Base-by-base conservation (phyloP, 2,888 invertebrate species). In the Lacanobia wlatinum region DNA sequence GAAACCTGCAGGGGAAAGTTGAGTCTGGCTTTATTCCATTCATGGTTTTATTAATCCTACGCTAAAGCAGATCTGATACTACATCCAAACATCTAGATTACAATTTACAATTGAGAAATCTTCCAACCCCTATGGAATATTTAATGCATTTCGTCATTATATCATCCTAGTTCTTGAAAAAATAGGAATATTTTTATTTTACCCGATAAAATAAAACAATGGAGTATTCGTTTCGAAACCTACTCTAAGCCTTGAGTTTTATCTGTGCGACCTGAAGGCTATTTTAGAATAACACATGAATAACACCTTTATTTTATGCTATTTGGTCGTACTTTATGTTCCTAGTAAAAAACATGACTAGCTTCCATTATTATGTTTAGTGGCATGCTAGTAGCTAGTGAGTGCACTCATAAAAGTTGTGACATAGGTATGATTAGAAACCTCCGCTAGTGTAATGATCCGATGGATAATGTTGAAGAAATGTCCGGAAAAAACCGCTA, bases 191-290 rank as follows among this genome's bases (percentile, higher is more conserved):
- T 5, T 21, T 18, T 10, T 52, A 4, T 50, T 59, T 34, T n/a
- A 60, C 9, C 14, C n/a, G 56, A 48, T 78, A 66, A 62, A 66
- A 66, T 65, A 66, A 55, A 78, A 48, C 46, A 62, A 63, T 43
- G 34, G 50, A 43, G 43, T 21, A 23, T 62, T 58, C 23, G 18
- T 73, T 73, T 46, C 53, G 63, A 78, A 79, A 74, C 18, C 10
- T 40, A 79, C 28, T 52, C 16, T 6, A 12, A 48, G n/a, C 75
- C 68, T 79, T 73, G 62, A 55, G 43, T 65, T 69, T 80, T 80
- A 69, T 74, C 60, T 80, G 34, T 21, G 28, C 28, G 60, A 67
- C 46, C 48, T 40, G 60, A n/a, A 6, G 43, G 56, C 40, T 64
- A 56, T 48, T 73, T 16, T 63, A 74, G 64, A 80, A 68, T 48